phyloP scores from a whole-genome alignment of 2,888 invertebrate species.

The Eilema caniola region DNA sequence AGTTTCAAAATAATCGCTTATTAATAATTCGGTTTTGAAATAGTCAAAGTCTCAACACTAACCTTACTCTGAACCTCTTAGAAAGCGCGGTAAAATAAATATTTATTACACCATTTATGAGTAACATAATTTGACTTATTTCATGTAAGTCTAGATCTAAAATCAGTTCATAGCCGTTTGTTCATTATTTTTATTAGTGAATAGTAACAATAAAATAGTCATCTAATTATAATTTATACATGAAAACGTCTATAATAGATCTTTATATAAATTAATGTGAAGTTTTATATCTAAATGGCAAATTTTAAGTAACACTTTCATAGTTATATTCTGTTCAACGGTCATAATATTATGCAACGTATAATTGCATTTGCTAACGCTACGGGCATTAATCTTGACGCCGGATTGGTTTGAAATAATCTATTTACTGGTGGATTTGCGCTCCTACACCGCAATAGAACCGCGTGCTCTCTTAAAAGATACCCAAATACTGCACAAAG shows the following conservation, averaged over 20 bases:
- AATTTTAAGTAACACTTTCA: neutral
- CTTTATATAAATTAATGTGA: constrained; percentile 5
- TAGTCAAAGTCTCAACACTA: neutral
- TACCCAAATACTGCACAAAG: no score
- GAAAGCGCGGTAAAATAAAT: neutral
- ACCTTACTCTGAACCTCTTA: neutral
- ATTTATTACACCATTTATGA: neutral
- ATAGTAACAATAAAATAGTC: neutral
- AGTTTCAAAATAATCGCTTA: no score
- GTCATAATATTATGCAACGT: neutral
- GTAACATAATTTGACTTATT: neutral
- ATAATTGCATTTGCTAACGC: no score
- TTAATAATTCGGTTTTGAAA: neutral
- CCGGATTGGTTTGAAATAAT: no score
- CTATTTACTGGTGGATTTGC: no score
- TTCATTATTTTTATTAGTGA: neutral
- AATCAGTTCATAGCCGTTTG: neutral
- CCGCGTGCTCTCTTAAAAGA: no score
- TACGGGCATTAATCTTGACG: no score
- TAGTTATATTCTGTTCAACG: neutral
- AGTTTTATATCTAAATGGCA: neutral
- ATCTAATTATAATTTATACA: constrained; percentile 1
- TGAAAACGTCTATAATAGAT: neutral
- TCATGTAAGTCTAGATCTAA: neutral
- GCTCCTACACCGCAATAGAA: no score